Evolutionary conservation across 2,113 vertebrate species (phyloP), one percentile per base, ranked within the genome.

Genomic region (Carassius carassius): DNA sequence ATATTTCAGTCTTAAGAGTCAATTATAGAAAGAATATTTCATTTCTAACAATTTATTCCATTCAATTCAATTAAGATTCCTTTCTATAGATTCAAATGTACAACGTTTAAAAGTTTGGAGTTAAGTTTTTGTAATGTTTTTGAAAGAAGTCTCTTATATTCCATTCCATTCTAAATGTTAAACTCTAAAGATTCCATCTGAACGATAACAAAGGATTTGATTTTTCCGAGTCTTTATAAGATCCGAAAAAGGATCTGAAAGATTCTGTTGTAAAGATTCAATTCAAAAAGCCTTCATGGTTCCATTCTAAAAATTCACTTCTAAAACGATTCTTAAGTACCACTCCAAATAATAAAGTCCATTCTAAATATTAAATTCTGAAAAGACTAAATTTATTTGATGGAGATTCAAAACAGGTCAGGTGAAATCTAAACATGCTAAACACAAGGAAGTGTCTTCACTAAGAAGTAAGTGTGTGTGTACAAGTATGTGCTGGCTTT

Each of bases 401-500:
- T 37, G 4, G 3, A 37, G 35, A 37, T 37, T 37, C 35, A 47
- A 23, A n/a, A 73, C 4, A 41, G 19, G 37, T 21, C 10, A 73
- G 11, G 70, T 13, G 21, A 63, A 25, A 4, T 63, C 23, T 73
- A 44, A 73, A 44, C 35, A 72, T 12, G 69, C 35, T n/a, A 72
- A 72, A 19, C 3, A 69, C 37, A 19, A 75, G 0, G 0, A 3
- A 13, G 3, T 0, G 29, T 37, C 23, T 54, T 19, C 7, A 54
- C 32, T 44, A 44, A 21, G 19, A 23, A 32, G 60, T n/a, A 17
- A 29, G 14, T 23, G 47, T n/a, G 58, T 73, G 74, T 32, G 16
- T 56, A 19, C 49, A 29, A 29, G 29, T 29, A 29, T 29, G 62
- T 49, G 32, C n/a, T 10, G 37, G 10, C 56, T 41, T 92, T 74